phyloP scores from a whole-genome alignment of 2,113 vertebrate genomes.

The Poeciliopsis turrubarensis region DNA sequence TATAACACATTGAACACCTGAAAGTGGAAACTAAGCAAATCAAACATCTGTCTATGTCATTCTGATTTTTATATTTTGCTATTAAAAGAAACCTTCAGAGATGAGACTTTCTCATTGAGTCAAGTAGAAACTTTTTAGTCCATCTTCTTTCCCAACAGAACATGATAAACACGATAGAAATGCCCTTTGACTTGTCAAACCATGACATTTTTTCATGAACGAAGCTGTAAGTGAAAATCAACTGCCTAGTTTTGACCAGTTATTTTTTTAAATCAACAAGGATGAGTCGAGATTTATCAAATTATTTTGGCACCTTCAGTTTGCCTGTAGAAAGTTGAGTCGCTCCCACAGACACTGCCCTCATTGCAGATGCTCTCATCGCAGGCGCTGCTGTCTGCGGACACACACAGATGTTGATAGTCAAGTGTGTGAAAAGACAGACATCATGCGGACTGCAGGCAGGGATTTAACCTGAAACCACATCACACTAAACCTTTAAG shows the following conservation, averaged over 20 bases:
- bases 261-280: neutral
- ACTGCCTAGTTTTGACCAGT: neutral
- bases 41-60: neutral
- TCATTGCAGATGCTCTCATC: conserved; percentile 90
- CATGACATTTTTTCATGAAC: neutral
- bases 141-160: neutral
- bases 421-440: neutral
- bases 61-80: neutral
- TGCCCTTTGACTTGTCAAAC: too few relatives aligned
- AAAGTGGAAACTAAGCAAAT: neutral
- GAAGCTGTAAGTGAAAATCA: neutral
- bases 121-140: neutral
- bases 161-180: neutral
- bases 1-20: neutral
- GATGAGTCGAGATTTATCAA: neutral
- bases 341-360: conserved; percentile 89
- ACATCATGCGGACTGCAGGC: neutral
- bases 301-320: conserved; percentile 83
- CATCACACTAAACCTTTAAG: neutral
- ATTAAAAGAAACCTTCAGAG: neutral
- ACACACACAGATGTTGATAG: conserved; percentile 20
- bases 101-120: neutral
- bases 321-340: conserved; percentile 90
- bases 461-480: conserved; percentile 14
- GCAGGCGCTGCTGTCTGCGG: conserved; percentile 82